Evolutionary conservation across 2,888 invertebrate species (phyloP).

Genomic region (Cataglyphis rosenhaueri): DNA sequence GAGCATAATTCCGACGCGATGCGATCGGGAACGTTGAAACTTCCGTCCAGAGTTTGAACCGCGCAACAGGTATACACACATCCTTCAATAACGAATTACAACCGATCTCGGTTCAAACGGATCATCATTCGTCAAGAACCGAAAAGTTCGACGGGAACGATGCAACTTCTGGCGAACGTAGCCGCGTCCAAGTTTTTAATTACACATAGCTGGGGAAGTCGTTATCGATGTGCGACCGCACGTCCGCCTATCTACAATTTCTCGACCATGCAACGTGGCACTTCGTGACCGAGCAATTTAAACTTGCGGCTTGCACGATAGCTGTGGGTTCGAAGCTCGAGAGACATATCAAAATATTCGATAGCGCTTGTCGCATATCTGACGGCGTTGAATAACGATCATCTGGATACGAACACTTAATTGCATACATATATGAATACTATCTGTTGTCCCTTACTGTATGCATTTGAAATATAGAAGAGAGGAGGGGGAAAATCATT

Average conservation of each 20-base stretch:
- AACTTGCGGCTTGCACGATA: conserved; percentile 60
- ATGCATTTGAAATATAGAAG: not conserved
- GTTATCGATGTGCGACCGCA: conserved; percentile 61
- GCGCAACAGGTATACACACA: conserved; percentile 45
- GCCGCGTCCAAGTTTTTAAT: conserved; percentile 66
- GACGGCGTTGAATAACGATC: conserved; percentile 13
- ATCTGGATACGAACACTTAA: not conserved
- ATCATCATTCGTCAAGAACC: conserved; percentile 1
- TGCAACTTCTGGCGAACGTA: conserved; percentile 20
- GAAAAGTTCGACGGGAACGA: conserved; percentile 7
- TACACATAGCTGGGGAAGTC: conserved; percentile 50
- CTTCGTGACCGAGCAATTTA: conserved; percentile 66
- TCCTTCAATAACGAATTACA: conserved; percentile 19
- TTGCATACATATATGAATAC: not conserved
- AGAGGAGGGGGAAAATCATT: not conserved
- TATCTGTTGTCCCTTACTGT: not conserved
- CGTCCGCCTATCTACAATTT: conserved; percentile 29
- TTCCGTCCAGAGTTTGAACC: conserved; percentile 12
- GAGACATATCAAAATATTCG: conserved; percentile 33
- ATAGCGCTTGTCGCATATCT: conserved; percentile 16
- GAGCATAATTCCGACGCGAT: not conserved
- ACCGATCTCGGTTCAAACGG: not conserved
- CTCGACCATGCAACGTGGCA: conserved; percentile 28
- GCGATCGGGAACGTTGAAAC: not conserved
- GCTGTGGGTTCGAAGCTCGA: conserved; percentile 45